Evolutionary conservation across 1,140 invertebrate species (phyloP), one percentile per base, ranked within the genome.

Genomic region (Drosophila sechellia): DNA sequence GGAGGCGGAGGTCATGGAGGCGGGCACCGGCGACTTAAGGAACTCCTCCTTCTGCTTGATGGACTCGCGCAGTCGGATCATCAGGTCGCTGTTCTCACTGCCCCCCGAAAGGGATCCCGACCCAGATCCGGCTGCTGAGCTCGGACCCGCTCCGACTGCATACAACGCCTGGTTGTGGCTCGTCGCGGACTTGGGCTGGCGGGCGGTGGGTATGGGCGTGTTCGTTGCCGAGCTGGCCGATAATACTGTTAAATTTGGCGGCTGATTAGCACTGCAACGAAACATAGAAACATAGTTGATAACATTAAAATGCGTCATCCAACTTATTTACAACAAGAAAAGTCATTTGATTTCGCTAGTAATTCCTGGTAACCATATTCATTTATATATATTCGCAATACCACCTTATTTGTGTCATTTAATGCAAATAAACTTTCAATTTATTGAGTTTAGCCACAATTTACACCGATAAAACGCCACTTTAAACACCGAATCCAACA

Each of bases 21-120:
- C 49, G 31, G 90, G 90, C 52, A 48, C 95, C 94, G 96, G 96
- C 57, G 96, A 93, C 76, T 95, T 94, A 34, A 98, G 93, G 90
- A 98, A 98, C 76, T 97, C 96, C 91, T 97, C 96, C 85, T 97
- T 98, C 81, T 97, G 96, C 79, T 97, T 96, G 76, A 96, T 95
- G 79, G 96, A 97, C 90, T 96, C 96, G 54, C 95, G 94, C 77
- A 97, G 56, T 46, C 90, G 84, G 57, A 92, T 87, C 90, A 92
- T 92, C 37, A 92, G 79, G 49, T 92, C 90, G 64, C 85, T 92
- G 54, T 90, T 90, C 15, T 91, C 90, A 22, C 77, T 59, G 60
- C 77, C 53, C 15, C 71, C 57, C 37, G 50, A 45, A 35, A 58
- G 34, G 37, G 50, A 40, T 39, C 53, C 37, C 5, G 37, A 35